Evolutionary conservation across 2,888 invertebrate genomes (phyloP), one percentile per base, ranked within the genome.

Genomic region (Bhutanitis thaidina): DNA sequence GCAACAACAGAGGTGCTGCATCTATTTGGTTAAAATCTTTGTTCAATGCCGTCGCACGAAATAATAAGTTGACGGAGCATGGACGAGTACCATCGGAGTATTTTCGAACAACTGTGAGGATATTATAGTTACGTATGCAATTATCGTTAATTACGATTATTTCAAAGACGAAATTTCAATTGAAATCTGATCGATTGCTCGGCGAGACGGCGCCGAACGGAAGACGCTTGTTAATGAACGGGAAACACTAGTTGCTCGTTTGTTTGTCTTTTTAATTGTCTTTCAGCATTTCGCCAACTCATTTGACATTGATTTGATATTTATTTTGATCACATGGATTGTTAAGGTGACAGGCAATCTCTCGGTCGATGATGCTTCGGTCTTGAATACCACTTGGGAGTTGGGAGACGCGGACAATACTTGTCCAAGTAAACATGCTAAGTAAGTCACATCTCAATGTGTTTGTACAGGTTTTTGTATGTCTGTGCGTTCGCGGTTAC

Each of bases 291-390:
- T 34, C 16, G 41, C 37, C 43, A 47, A 47, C 41, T 43, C 32
- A 43, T 47, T 52, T 46, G 46, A 52, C 43, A 52, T 47, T 47
- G 52, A 52, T 52, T 46, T 38, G 43, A 43, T 46, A 52, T 52
- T 46, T 46, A 46, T 46, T 46, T 32, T 37, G 39, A 39, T 34
- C 12, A 12, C 10, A 34, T 12, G 12, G 8, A 12, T 7, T 34
- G 12, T 10, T 34, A 12, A 34, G 12, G n/a, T 12, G 3, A 13
- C n/a, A 20, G 3, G 20, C 5, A 20, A 3, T 20, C 5, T 20
- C 5, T 20, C n/a, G n/a, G n/a, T n/a, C n/a, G n/a, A n/a, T n/a
- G n/a, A n/a, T n/a, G n/a, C n/a, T n/a, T n/a, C n/a, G n/a, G n/a
- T n/a, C n/a, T n/a, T n/a, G n/a, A n/a, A n/a, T n/a, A n/a, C n/a